These are phyloP conservation scores for Arvicanthis niloticus DNA, from an alignment of 2,113 vertebrate genomes.

Conservation along the genomic window DNA sequence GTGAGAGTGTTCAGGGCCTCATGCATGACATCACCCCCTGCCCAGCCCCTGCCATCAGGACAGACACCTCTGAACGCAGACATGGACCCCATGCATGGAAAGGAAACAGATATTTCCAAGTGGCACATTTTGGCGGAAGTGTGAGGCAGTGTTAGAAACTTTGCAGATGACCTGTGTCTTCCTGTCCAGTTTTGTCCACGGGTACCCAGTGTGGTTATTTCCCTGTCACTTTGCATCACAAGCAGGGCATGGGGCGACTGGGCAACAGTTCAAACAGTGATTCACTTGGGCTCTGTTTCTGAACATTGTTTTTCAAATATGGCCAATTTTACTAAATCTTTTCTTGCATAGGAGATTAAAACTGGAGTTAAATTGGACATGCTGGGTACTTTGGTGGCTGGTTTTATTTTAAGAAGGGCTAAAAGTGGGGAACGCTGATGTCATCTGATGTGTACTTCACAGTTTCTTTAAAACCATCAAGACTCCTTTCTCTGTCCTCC, in stretches of 20 bases:
- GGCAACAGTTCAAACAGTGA: background rate
- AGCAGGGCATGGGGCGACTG: background rate
- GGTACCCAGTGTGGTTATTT: background rate
- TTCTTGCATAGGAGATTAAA: slow-evolving; percentile 35
- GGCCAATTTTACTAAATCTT: slow-evolving; percentile 61
- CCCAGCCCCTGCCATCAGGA: accelerated
- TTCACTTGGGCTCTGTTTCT: slow-evolving; percentile 64
- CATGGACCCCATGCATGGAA: no score
- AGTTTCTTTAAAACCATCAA: background rate
- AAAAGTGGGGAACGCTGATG: slow-evolving; percentile 9
- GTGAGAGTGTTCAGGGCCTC: accelerated
- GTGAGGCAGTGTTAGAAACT: background rate
- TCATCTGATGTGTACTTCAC: background rate
- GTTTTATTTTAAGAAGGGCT: slow-evolving; percentile 46
- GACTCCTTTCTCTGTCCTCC: background rate
- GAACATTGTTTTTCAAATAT: slow-evolving; percentile 51
- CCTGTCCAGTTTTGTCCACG: background rate
- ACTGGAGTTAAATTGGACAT: slow-evolving; percentile 42
- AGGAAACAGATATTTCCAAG: background rate
- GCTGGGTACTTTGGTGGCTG: background rate
- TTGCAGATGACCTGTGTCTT: background rate
- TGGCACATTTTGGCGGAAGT: background rate
- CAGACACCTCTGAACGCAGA: background rate
- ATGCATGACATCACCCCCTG: accelerated
- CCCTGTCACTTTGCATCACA: background rate